Base-by-base conservation (phyloP, 2,797 vertebrate species). In the Girardinus metallicus region DNA sequence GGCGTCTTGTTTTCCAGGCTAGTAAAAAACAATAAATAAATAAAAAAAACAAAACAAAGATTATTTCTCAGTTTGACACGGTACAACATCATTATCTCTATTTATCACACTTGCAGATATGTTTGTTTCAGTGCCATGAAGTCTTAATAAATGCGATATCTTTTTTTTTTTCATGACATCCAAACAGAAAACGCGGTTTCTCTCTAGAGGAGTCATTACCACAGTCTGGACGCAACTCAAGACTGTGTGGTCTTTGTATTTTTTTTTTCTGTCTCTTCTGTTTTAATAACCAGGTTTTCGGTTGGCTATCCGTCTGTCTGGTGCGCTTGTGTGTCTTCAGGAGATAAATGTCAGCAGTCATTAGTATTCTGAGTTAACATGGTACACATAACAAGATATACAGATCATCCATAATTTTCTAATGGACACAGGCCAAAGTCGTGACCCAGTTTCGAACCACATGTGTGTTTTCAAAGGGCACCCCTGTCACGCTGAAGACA, bases 391-490 rank as follows among this genome's bases (percentile, higher is more conserved):
- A 57, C 36, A 26, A 44, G 53, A 80, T 60, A 10, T 36, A 39
- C 16, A 29, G 75, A 74, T 80, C 62, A 71, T 77, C 62, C 15
- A 15, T 53, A 11, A 9, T 53, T 39, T 75, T 66, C 8, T 70
- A 29, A 43, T 77, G 53, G 57, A 16, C 12, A 6, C 39, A 29
- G 31, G 36, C 39, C 11, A 29, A 70, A 39, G 46, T 75, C 64
- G 8, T 76, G 81, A 84, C 83, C 83, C 73, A 76, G 47, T 87
- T 79, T 76, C 41, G 51, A 29, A 11, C 53, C 62, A 31, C 43
- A 51, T 74, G 2, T 62, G 46, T 55, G 41, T 79, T 85, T 84
- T 57, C 41, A 85, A 85, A 87, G 80, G 81, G 78, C 72, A 78
- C 55, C 74, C 57, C 60, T 80, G 71, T 83, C 76, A 62, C 29